Evolutionary conservation across 2,797 vertebrate genomes (phyloP), one percentile per base, ranked within the genome.

Genomic region (Mormyrops boulengeri): DNA sequence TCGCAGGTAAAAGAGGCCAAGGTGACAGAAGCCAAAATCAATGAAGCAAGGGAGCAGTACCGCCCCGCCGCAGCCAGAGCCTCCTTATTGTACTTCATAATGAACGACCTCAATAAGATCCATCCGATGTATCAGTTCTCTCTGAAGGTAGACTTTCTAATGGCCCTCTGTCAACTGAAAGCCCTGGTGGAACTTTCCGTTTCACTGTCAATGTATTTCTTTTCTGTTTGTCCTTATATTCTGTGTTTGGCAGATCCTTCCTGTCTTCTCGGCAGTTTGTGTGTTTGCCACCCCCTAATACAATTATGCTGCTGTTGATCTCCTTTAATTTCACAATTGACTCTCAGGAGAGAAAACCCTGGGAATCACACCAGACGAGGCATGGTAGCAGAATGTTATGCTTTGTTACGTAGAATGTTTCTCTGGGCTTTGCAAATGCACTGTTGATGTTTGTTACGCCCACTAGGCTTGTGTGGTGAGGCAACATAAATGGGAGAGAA

Each of bases 121-220:
- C 98, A 99, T 90, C 98, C 98, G 85, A 98, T 99, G 98, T 99
- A 99, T 95, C 97, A 98, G 96, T 99, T 99, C 95, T 99, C 98
- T 91, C 96, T 99, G 90, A 98, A 99, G 98, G 98, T 99, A 93
- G 57, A 44, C 89, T 57, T 85, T 17, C 38, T 66, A 85, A 88
- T 88, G 41, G 38, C 87, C 47, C 89, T 53, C 91, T 90, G 30
- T 62, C 34, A 41, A 38, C 38, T 41, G 17, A 30, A 19, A 19
- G 6, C 88, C 62, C 69, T 52, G 6, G 12, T 87, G 90, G 2
- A 89, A 60, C 55, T 50, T 60, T 69, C n/a, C 52, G 53, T 53
- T 41, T 55, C 9, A 19, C 50, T 77, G n/a, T 49, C 49, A 82
- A 60, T 77, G 47, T 80, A 60, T 88, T 47, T 89, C 38, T 89